phyloP scores from a whole-genome alignment of 2,888 invertebrate species.

The Proisotoma minuta region DNA sequence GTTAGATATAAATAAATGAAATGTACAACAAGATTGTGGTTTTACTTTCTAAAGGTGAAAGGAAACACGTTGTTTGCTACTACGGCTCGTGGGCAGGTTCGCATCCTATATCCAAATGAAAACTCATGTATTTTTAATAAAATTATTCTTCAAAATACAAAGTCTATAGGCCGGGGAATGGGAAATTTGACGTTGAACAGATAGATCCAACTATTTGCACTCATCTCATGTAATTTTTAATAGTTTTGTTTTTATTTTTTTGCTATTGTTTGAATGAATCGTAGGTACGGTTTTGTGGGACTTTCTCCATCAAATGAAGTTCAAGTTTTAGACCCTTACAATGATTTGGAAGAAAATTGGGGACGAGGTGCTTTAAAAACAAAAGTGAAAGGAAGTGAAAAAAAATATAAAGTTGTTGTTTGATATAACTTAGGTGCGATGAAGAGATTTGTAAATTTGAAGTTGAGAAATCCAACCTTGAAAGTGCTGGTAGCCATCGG shows the following conservation, averaged over 20 bases:
- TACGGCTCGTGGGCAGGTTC: slow-evolving; percentile 73
- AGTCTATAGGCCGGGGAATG: slow-evolving; percentile 59
- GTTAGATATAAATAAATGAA: slow-evolving; percentile 10
- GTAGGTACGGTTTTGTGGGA: slow-evolving; percentile 70
- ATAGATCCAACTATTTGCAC: slow-evolving; percentile 49
- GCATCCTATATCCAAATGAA: no score
- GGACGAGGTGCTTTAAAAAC: slow-evolving; percentile 59
- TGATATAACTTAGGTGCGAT: slow-evolving; percentile 47
- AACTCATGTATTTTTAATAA: background rate
- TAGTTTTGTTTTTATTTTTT: background rate
- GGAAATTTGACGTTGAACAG: slow-evolving; percentile 60
- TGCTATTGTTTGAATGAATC: no score
- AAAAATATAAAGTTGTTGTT: no score
- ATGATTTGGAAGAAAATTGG: slow-evolving; percentile 61
- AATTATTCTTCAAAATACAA: background rate
- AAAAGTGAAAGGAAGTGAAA: no score
- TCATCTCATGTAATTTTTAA: slow-evolving; percentile 37
- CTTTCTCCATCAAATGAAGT: slow-evolving; percentile 54
- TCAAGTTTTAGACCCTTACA: slow-evolving; percentile 49
- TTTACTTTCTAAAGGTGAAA: slow-evolving; percentile 12
- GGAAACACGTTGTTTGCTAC: slow-evolving; percentile 64
- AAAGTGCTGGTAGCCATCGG: slow-evolving; percentile 51
- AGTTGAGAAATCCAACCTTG: slow-evolving; percentile 49
- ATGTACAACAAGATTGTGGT: no score
- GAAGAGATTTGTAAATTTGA: slow-evolving; percentile 49